Evolutionary conservation across 2,797 vertebrate species (phyloP).

Genomic region (Bothrops alternatus): DNA sequence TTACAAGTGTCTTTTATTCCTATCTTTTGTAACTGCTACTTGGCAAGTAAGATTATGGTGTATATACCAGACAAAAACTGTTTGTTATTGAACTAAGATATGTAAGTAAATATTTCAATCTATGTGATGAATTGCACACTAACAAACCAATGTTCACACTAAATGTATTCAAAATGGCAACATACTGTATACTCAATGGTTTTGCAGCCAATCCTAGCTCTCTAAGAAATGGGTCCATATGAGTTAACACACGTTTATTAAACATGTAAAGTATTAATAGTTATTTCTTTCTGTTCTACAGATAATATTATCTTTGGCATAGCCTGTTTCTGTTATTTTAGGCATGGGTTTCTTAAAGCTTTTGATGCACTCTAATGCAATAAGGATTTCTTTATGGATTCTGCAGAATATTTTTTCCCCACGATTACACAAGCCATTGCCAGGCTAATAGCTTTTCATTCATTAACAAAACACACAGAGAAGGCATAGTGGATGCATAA

Average conservation of each 20-base stretch:
- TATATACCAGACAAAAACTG: neutral
- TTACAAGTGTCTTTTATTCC: neutral
- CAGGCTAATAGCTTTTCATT: constrained; percentile 19
- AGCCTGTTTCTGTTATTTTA: neutral
- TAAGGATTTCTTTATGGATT: constrained; percentile 5
- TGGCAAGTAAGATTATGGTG: neutral
- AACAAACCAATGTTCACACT: neutral
- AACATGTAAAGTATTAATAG: neutral
- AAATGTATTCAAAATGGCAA: neutral
- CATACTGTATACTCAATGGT: neutral
- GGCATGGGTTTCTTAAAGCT: neutral
- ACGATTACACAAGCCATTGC: neutral
- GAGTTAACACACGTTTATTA: neutral
- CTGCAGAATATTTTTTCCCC: neutral
- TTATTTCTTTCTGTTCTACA: neutral
- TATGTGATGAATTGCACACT: neutral
- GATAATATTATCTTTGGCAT: neutral
- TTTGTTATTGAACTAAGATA: neutral
- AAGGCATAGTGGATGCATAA: constrained; percentile 1
- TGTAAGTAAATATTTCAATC: neutral
- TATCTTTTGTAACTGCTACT: neutral
- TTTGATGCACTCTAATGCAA: neutral
- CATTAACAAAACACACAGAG: constrained; percentile 11
- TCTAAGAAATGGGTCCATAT: neutral
- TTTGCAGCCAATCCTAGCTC: neutral